Percentiles rank a stretch among this genome's conserved stretches.
These are phyloP conservation scores for Scaptomyza hsui DNA, from an alignment of 1,140 invertebrate species.

Conservation along the genomic window DNA sequence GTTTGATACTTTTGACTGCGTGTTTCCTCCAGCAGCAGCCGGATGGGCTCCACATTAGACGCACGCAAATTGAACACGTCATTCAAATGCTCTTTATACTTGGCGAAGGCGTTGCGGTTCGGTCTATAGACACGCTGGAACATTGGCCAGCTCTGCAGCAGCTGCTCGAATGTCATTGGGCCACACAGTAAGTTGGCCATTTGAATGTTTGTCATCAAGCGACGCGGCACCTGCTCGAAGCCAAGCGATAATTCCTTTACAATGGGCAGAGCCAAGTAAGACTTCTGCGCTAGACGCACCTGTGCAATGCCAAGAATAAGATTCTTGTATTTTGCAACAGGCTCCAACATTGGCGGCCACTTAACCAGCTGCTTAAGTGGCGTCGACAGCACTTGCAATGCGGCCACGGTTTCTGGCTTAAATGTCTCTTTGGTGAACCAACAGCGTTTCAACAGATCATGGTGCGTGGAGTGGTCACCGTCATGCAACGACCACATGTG, in stretches of 20 bases:
- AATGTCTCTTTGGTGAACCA: slow-evolving; percentile 43
- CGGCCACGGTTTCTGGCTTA: slow-evolving; percentile 34
- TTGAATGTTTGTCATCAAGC: slow-evolving; percentile 23
- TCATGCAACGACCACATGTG: slow-evolving; percentile 58
- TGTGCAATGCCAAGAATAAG: slow-evolving; percentile 43
- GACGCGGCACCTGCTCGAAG: slow-evolving; percentile 62
- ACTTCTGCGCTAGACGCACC: slow-evolving; percentile 41
- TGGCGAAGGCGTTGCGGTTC: neutral
- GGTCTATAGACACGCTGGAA: slow-evolving; percentile 19
- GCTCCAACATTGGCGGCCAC: slow-evolving; percentile 45
- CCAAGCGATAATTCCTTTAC: slow-evolving; percentile 36
- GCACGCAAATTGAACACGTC: slow-evolving; percentile 40
- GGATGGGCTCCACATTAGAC: slow-evolving; percentile 57
- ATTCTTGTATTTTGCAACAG: slow-evolving; percentile 19
- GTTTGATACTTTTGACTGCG: slow-evolving; percentile 24
- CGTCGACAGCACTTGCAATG: slow-evolving; percentile 39
- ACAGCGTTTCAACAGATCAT: slow-evolving; percentile 55
- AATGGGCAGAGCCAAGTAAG: slow-evolving; percentile 44
- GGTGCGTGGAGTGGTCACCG: slow-evolving; percentile 36
- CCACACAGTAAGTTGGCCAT: slow-evolving; percentile 50
- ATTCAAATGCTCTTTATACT: slow-evolving; percentile 25
- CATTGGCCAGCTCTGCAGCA: slow-evolving; percentile 50
- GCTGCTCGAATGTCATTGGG: slow-evolving; percentile 62
- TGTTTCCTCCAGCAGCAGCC: slow-evolving; percentile 51
- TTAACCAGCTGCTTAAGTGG: slow-evolving; percentile 20